Evolutionary conservation across 2,797 vertebrate species (phyloP).

Genomic region (Spinus olivaceus): DNA sequence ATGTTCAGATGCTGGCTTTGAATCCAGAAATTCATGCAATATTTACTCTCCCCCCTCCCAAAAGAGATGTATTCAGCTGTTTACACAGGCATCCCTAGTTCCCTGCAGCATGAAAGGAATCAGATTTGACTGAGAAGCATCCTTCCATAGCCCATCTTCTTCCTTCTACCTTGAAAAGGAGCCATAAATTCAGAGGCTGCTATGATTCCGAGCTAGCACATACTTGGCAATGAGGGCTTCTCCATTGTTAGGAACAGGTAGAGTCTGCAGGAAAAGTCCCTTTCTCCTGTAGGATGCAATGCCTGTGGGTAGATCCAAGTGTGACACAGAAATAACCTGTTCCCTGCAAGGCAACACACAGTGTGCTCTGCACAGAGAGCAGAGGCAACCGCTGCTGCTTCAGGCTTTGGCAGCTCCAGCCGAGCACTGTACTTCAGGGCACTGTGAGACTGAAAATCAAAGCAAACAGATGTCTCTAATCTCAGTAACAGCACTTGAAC

Average conservation of each 20-base stretch:
- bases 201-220: neutral
- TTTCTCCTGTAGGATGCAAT: neutral
- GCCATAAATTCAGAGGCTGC: neutral
- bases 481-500: neutral
- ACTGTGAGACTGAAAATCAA: neutral
- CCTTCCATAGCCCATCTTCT: neutral
- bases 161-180: neutral
- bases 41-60: neutral
- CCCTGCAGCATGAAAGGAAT: neutral
- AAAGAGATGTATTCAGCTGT: neutral
- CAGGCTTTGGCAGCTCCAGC: neutral
- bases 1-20: neutral
- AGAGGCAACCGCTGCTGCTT: neutral
- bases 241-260: neutral
- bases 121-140: neutral
- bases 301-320: neutral
- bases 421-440: fast-evolving
- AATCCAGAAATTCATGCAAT: neutral
- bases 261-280: neutral
- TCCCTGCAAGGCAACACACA: neutral
- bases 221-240: neutral
- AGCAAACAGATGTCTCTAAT: neutral
- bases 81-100: neutral
- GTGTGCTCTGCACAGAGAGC: fast-evolving
- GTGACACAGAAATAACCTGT: neutral